Base-by-base conservation (phyloP, 1,140 invertebrate genomes). In the Brachionus angularis region DNA sequence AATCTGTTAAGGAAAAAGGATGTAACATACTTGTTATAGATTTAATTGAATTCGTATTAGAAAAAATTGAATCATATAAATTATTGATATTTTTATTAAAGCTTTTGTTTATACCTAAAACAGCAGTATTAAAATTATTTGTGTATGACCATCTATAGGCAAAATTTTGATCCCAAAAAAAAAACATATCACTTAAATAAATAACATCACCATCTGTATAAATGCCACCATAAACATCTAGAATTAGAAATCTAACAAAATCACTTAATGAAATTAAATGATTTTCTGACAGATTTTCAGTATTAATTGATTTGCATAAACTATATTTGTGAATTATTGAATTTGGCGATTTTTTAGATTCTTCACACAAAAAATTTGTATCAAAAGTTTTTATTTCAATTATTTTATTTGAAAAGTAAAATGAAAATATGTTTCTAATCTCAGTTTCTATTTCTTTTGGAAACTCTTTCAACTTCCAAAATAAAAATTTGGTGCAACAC, bases 181-280 rank as follows among this genome's bases (percentile, higher is more conserved):
- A 27, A 21, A 4, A 23, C 4, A 18, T 62, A 27, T 62, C 55
- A 10, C 29, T 39, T 4, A 62, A 16, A 27, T n/a, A 62, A 27
- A 62, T 27, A n/a, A 62, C 55, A 46, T 62, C 55, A 14, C 55
- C 55, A n/a, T 62, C 55, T 21, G 18, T 36, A 14, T 62, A 62
- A 46, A 62, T 62, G 1, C 55, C 55, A 25, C 33, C 33, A 21
- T 62, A 62, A 27, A 62, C 31, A 21, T 62, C 55, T 7, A 62
- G 18, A 8, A 36, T 16, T 14, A 62, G 12, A 46, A 62, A 62
- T 23, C 55, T 12, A 3, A 62, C 55, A 3, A 62, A n/a, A 46
- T 62, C 55, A 27, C 55, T 62, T 5, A 62, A 27, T 8, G 55
- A 5, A 5, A 62, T 21, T 2, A 39, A n/a, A 14, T 62, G 1